Base-by-base conservation (phyloP, 2,888 invertebrate species). In the Tubiluchus corallicola region DNA sequence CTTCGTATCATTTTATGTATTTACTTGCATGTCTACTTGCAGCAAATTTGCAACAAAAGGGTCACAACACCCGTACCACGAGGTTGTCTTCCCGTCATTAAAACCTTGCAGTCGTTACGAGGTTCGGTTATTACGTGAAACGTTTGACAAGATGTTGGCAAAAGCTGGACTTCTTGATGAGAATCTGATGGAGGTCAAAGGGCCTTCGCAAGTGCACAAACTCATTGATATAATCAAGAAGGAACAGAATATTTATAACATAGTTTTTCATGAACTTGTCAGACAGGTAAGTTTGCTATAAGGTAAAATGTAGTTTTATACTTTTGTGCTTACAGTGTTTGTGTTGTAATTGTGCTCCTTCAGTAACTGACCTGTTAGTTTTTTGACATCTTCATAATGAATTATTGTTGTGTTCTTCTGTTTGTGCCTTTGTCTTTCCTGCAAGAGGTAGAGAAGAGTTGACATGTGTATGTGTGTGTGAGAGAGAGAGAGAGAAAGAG, bases 241-340 rank as follows among this genome's bases (percentile, higher is more conserved):
- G 44, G 64, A 64, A 47, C 64, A 64, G 51, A 57, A 63, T 44
- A 62, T 64, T 41, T 29, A 29, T n/a, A 29, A 29, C 29, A 49
- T 63, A 19, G 52, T 64, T 3, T 64, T 64, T 51, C 62, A 62
- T 50, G 64, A 64, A 51, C 49, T 64, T 16, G 64, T 64, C 39
- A 48, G 64, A 49, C 64, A 64, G 55, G 61, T 61, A 44, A 47
- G 45, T 38, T 5, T 29, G 29, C n/a, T n/a, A n/a, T n/a, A n/a
- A n/a, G n/a, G n/a, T n/a, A n/a, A n/a, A n/a, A n/a, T n/a, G n/a
- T n/a, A n/a, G n/a, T n/a, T n/a, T n/a, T n/a, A n/a, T n/a, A n/a
- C n/a, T n/a, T n/a, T n/a, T n/a, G n/a, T n/a, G n/a, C n/a, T n/a
- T n/a, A n/a, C n/a, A n/a, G n/a, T n/a, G n/a, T n/a, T n/a, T n/a